Percentiles rank a stretch among this genome's conserved stretches.
Conservation (phyloP, 2,888 invertebrate species). For the Calliphora vomitoria region DNA sequence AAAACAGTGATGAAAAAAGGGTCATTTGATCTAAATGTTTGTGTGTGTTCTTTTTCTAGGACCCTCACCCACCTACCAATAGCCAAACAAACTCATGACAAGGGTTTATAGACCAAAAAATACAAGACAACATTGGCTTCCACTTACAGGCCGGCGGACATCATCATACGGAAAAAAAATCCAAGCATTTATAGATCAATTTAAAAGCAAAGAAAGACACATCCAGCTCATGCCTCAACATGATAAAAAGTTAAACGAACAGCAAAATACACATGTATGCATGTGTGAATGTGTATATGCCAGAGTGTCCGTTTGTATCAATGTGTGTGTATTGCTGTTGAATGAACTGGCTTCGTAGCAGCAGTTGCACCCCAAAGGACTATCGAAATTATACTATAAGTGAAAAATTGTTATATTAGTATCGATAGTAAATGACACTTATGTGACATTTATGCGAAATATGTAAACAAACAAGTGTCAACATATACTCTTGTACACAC, state of each 20-base stretch:
- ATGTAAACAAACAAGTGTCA: conserved; percentile 72
- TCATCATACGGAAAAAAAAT: neutral
- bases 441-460: conserved; percentile 75
- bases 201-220: conserved; percentile 23
- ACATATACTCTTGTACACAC: neutral
- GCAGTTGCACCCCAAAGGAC: conserved; percentile 57
- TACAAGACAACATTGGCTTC: conserved; percentile 4
- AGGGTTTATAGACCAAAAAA: conserved; percentile 29
- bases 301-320: neutral
- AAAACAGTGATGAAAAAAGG: conserved; percentile 37
- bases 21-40: conserved; percentile 43
- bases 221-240: neutral
- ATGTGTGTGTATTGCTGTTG: neutral
- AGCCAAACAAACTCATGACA: conserved; percentile 18
- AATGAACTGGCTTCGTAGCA: neutral
- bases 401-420: conserved; percentile 45
- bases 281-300: neutral
- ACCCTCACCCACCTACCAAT: neutral
- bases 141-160: neutral
- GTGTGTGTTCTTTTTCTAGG: neutral
- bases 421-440: conserved; percentile 75
- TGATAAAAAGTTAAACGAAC: neutral
- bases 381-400: conserved; percentile 40
- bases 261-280: neutral
- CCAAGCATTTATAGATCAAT: conserved; percentile 49